These are phyloP conservation scores for Mamestra configurata DNA, from an alignment of 1,140 invertebrate species.

Conservation along the genomic window DNA sequence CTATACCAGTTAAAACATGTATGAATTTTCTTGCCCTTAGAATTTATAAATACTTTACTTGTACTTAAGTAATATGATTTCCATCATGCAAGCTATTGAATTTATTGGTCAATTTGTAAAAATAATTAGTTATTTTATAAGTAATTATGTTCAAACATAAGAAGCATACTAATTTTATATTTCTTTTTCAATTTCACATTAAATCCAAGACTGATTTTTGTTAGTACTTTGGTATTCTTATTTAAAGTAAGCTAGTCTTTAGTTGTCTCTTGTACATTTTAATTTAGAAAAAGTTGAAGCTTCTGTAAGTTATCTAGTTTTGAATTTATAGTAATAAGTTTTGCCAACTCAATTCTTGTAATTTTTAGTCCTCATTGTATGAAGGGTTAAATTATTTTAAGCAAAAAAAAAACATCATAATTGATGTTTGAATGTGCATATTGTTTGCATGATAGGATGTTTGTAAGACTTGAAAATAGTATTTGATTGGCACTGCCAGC, in stretches of 20 bases:
- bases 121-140: background rate
- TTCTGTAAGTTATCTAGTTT: background rate
- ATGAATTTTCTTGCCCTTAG: conserved; percentile 26
- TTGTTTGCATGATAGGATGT: background rate
- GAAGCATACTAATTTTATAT: conserved; percentile 46
- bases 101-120: conserved; percentile 36
- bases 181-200: conserved; percentile 55
- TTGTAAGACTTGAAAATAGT: background rate
- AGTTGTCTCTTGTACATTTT: conserved; percentile 10
- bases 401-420: background rate
- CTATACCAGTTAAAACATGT: background rate
- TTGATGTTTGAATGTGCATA: background rate
- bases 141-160: conserved; percentile 17
- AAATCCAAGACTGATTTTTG: conserved; percentile 69
- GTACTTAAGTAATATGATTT: conserved; percentile 22
- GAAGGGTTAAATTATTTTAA: background rate
- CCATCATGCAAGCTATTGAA: conserved; percentile 13
- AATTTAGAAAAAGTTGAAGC: background rate
- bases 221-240: conserved; percentile 51
- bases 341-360: background rate
- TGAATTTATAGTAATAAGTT: conserved; percentile 8
- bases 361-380: background rate
- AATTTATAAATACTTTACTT: background rate
- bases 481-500: background rate
- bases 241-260: conserved; percentile 37